Percentiles rank a stretch among this genome's conserved stretches.
Evolutionary conservation across 2,888 invertebrate species (phyloP).

Genomic region (Apodemia mormo): DNA sequence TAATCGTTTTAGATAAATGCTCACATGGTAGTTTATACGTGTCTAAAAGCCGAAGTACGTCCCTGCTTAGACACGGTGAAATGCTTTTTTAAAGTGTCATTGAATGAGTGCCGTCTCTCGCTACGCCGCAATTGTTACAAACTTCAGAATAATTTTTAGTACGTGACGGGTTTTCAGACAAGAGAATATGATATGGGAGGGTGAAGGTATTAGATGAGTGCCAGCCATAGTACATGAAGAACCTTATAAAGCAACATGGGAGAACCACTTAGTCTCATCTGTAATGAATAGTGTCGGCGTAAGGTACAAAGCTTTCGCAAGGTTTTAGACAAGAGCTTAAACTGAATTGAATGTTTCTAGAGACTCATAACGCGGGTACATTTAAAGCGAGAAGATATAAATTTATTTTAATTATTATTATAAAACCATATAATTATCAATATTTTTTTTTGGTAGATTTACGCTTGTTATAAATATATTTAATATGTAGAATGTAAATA

Average conservation of each 20-base stretch:
- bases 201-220: too few relatives aligned
- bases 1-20: neutral
- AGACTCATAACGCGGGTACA: too few relatives aligned
- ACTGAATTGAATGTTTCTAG: too few relatives aligned
- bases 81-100: slow-evolving; percentile 41
- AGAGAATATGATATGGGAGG: neutral
- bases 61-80: slow-evolving; percentile 30
- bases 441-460: too few relatives aligned
- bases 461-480: too few relatives aligned
- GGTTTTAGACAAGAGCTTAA: neutral
- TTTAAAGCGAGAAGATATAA: too few relatives aligned
- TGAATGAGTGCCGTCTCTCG: slow-evolving; percentile 40
- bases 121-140: slow-evolving; percentile 39
- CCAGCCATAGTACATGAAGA: neutral
- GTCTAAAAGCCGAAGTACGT: neutral
- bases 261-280: slow-evolving; percentile 13
- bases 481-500: too few relatives aligned
- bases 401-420: too few relatives aligned
- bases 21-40: neutral
- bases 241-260: neutral
- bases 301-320: neutral
- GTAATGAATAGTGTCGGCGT: slow-evolving; percentile 9
- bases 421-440: too few relatives aligned
- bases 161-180: slow-evolving; percentile 37
- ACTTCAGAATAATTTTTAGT: slow-evolving; percentile 42